phyloP scores from a whole-genome alignment of 2,797 vertebrate genomes.

The Champsocephalus esox region DNA sequence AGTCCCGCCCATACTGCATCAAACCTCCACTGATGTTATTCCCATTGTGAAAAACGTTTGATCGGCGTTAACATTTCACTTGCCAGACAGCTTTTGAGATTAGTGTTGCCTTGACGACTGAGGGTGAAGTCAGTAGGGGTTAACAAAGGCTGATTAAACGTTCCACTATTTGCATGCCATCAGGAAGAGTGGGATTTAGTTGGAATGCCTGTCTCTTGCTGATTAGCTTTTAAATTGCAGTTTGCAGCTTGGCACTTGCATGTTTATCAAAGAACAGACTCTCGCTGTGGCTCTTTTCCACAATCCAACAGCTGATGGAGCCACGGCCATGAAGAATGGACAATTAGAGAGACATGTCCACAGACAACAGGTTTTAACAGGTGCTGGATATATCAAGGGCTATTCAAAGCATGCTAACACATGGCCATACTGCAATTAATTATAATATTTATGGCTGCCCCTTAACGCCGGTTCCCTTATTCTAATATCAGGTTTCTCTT shows the following conservation, averaged over 20 bases:
- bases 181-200: constrained; percentile 75
- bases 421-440: not conserved
- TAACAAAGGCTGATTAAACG: constrained; percentile 82
- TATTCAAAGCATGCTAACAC: not conserved
- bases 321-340: constrained; percentile 19
- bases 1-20: constrained; percentile 15
- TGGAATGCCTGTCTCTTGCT: constrained; percentile 74
- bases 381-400: not conserved
- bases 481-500: not conserved
- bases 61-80: constrained; percentile 67
- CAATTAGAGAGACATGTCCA: constrained; percentile 20
- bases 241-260: constrained; percentile 64
- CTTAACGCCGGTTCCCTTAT: not conserved
- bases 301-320: constrained; percentile 43
- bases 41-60: constrained; percentile 58
- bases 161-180: constrained; percentile 77
- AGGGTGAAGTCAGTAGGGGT: constrained; percentile 70
- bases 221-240: constrained; percentile 79
- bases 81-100: constrained; percentile 78
- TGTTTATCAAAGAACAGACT: constrained; percentile 68
- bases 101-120: constrained; percentile 78
- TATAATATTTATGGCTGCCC: not conserved
- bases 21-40: constrained; percentile 31
- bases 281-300: constrained; percentile 43
- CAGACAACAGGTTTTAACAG: constrained; percentile 10